These are phyloP conservation scores for Meloidogyne hapla DNA, from an alignment of 1,140 invertebrate genomes.

Conservation along the genomic window DNA sequence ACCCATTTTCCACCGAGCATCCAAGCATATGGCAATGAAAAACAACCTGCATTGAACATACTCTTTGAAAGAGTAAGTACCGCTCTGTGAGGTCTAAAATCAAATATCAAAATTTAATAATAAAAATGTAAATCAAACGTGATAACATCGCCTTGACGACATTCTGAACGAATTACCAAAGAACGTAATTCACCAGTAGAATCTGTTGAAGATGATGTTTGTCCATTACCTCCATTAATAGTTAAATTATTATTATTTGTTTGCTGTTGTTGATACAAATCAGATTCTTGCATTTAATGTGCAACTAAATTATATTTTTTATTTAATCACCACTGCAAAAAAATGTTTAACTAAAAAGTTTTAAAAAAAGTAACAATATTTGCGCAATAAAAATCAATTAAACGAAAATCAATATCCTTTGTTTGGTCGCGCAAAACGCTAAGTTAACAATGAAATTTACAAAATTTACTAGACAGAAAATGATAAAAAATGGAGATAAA, in stretches of 20 bases:
- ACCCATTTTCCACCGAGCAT: constrained; percentile 63
- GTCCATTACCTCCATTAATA: neutral
- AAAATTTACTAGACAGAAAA: too few relatives aligned
- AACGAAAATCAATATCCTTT: too few relatives aligned
- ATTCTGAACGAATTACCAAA: constrained; percentile 40
- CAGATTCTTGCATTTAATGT: constrained; percentile 1
- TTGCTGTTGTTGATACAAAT: neutral
- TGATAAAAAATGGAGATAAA: too few relatives aligned
- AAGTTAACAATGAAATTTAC: too few relatives aligned
- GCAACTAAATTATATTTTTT: neutral
- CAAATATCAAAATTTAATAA: neutral
- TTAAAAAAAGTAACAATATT: too few relatives aligned
- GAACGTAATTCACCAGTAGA: constrained; percentile 43
- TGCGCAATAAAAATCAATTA: too few relatives aligned
- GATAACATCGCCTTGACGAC: constrained; percentile 58
- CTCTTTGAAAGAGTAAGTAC: constrained; percentile 60
- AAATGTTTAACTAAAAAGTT: too few relatives aligned
- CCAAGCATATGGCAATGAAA: constrained; percentile 63
- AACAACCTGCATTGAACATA: constrained; percentile 64
- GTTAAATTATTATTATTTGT: neutral
- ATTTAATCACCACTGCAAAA: neutral
- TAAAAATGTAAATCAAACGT: constrained; percentile 37
- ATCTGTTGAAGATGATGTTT: neutral
- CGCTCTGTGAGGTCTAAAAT: constrained; percentile 55
- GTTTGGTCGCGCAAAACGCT: too few relatives aligned